A percentile compares a stretch with the other conserved stretches of the same genome.
Evolutionary conservation across 2,888 invertebrate genomes (phyloP).

Genomic region (Catocala sponsa): DNA sequence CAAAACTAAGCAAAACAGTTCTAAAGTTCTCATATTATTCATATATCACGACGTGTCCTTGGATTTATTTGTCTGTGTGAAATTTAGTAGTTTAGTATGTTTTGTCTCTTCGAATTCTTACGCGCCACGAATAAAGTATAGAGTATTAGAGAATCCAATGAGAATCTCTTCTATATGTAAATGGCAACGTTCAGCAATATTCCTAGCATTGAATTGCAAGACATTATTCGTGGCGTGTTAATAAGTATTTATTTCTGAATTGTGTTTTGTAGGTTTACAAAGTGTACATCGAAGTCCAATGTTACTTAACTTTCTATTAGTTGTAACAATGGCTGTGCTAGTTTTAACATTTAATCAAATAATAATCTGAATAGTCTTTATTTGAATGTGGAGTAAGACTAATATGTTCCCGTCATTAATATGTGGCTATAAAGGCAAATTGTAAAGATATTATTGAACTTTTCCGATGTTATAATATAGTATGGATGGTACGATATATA

Average conservation of each 20-base stretch:
- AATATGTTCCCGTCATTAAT: conserved; percentile 25
- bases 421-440: conserved; percentile 31
- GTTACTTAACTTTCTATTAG: conserved; percentile 60
- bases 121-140: conserved; percentile 3
- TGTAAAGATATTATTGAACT: conserved; percentile 25
- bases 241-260: conserved; percentile 12
- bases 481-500: conserved; percentile 47
- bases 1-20: no score
- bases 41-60: neutral
- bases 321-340: conserved; percentile 69
- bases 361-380: conserved; percentile 24
- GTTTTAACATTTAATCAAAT: conserved; percentile 31
- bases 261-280: conserved; percentile 23
- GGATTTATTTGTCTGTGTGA: neutral
- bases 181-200: no score
- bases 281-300: conserved; percentile 57
- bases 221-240: conserved; percentile 1
- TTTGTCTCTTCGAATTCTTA: conserved; percentile 23
- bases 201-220: neutral
- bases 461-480: conserved; percentile 28
- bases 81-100: conserved; percentile 24
- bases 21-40: no score
- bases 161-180: neutral
- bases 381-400: conserved; percentile 20
- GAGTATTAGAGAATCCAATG: neutral